Base-by-base conservation (phyloP, 1,140 invertebrate species). In the Drosophila paulistorum region DNA sequence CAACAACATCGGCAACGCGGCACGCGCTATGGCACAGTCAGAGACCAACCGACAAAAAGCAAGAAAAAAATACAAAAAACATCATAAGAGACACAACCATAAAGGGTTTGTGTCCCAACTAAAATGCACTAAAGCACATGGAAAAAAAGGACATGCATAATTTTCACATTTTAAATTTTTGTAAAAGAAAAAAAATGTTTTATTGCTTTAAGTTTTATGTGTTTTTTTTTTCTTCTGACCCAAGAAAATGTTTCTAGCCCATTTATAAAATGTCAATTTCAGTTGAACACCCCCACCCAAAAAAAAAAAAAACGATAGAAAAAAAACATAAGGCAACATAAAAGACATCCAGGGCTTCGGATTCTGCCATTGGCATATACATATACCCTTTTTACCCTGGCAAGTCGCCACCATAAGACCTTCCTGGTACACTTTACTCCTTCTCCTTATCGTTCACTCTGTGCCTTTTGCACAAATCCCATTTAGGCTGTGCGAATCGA, bases 201-300 rank as follows among this genome's bases (percentile, higher is more conserved):
- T 86, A 83, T 89, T 89, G 83, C 83, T 86, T 89, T 80, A 86
- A 87, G 69, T 86, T 87, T 45, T 45, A 14, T 45, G 0, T 45
- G 14, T 45, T 45, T 6, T 45, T 17, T 45, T n/a, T n/a, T 45
- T 45, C 30, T 30, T 45, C 35, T 11, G 61, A 45, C 62, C 54
- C 64, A 48, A 75, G 68, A 76, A 79, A 68, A 66, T 61, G 48
- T 59, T 68, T 51, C 17, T 51, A 51, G 71, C 80, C 79, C 85
- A 89, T 89, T 89, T 89, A 89, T 89, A 89, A 89, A 89, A 89
- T 89, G 84, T 89, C 84, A 89, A 89, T 90, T 90, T 81, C 85
- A 89, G 85, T 60, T 63, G 60, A 48, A 69, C 68, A 65, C 55
- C 54, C 51, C 58, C 74, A 7, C 5, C 57, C 54, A 48, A 61